A percentile compares a stretch with the other conserved stretches of the same genome.
Evolutionary conservation across 1,140 invertebrate genomes (phyloP).

Genomic region (Danaus melanippus): DNA sequence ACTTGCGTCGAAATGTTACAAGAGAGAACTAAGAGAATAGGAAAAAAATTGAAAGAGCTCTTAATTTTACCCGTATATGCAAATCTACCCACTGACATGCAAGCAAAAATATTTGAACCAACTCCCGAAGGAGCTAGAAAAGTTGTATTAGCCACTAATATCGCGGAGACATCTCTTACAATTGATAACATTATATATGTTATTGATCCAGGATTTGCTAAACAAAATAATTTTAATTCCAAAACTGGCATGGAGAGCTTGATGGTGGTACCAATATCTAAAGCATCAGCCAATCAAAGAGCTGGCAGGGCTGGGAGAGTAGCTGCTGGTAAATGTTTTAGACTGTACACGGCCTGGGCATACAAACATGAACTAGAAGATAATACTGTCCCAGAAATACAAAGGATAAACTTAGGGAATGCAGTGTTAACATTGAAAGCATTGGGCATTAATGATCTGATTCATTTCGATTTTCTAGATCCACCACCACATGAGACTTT

Average conservation of each 20-base stretch:
- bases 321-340: conserved; percentile 97
- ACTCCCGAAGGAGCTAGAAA: conserved; percentile 96
- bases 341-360: conserved; percentile 97
- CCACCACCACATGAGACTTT: conserved; percentile 98
- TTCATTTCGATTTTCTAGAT: conserved; percentile 99
- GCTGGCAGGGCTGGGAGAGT: conserved; percentile 94
- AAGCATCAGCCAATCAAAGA: conserved; percentile 95
- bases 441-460: conserved; percentile 96
- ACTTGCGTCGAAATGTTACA: conserved; percentile 94
- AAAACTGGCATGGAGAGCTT: conserved; percentile 98
- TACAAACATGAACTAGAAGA: conserved; percentile 98
- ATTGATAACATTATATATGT: conserved; percentile 99
- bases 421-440: conserved; percentile 97
- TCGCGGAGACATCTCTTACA: conserved; percentile 98
- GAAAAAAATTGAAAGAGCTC: conserved; percentile 94
- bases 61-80: conserved; percentile 98
- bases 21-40: conserved; percentile 91
- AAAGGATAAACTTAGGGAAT: conserved; percentile 97
- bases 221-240: conserved; percentile 99
- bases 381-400: conserved; percentile 98
- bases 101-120: conserved; percentile 97
- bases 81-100: conserved; percentile 98
- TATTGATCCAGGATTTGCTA: conserved; percentile 99
- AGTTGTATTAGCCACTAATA: conserved; percentile 98
- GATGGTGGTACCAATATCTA: conserved; percentile 98